Base-by-base conservation (phyloP, 2,797 vertebrate genomes). In the Platyrinchus mystaceus region DNA sequence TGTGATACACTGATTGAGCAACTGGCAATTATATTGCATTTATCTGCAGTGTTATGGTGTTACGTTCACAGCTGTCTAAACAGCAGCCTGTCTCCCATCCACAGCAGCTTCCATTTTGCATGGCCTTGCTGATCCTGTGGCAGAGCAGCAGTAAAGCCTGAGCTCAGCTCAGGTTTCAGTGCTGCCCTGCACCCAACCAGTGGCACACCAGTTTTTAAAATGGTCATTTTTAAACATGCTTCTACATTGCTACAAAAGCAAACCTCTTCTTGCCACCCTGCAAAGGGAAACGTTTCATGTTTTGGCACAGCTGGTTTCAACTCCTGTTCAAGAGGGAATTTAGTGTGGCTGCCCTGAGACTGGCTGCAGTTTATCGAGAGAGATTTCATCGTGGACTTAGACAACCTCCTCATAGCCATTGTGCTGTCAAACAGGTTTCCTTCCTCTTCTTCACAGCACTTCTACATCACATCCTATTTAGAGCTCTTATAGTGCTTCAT, bases 371-470 rank as follows among this genome's bases (percentile, higher is more conserved):
- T 90, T 91, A 90, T 87, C 73, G 76, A 56, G 75, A 34, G 21
- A 84, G 43, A 90, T 74, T 90, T 89, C 60, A 67, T 39, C 1
- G 0, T 30, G 62, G 79, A 87, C 67, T 92, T 55, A 34, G 82
- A 95, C 92, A 94, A 90, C 67, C 67, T 88, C 0, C 47, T 77
- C 4, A 0, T 50, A 94, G 77, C 87, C 87, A 86, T 78, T 94
- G 87, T 91, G 55, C 75, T 94, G 77, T 91, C 94, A 93, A 75
- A 88, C 58, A 84, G 47, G 76, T 78, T 95, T 96, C 95, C 95
- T 96, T 86, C 94, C 89, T 82, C 56, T 76, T 91, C 83, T 84
- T 81, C 67, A 37, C 70, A 95, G 70, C 93, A 58, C 69, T 88
- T 78, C 55, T 50, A 93, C 83, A 88, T 88, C 90, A 70, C 59